phyloP scores from a whole-genome alignment of 2,113 vertebrate species.

The Cyprinodon brontotheroides region DNA sequence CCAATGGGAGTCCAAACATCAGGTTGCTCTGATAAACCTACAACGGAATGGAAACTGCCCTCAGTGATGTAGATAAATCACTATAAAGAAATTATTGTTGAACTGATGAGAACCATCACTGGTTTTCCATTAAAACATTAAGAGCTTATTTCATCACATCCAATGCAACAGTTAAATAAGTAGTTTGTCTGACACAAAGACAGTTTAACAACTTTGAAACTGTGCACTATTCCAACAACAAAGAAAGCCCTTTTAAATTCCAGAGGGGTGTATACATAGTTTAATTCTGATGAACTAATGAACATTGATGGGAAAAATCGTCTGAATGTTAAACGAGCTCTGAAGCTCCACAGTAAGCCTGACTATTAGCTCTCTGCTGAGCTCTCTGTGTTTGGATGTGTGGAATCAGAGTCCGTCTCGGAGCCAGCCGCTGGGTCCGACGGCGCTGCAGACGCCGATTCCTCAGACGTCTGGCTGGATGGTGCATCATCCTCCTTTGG shows the following conservation, averaged over 20 bases:
- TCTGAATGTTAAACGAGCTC: neutral
- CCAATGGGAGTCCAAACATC: neutral
- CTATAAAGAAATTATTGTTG: neutral
- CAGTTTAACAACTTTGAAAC: neutral
- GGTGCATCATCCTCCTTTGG: slow-evolving; percentile 89
- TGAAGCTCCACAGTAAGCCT: neutral
- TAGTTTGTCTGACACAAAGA: neutral
- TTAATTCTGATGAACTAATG: neutral
- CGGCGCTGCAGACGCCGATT: slow-evolving; percentile 1
- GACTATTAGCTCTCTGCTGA: slow-evolving; percentile 65
- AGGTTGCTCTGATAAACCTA: neutral
- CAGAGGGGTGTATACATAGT: neutral
- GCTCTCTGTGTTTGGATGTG: slow-evolving; percentile 45
- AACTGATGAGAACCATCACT: neutral
- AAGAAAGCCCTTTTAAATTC: slow-evolving; percentile 1
- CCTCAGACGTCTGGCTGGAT: slow-evolving; percentile 39
- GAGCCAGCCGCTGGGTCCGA: slow-evolving; percentile 28
- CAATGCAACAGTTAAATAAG: neutral
- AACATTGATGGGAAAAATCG: neutral
- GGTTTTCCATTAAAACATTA: neutral
- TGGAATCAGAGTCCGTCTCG: slow-evolving; percentile 40
- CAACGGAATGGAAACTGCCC: neutral
- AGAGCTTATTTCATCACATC: neutral
- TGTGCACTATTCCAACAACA: neutral
- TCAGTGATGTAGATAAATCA: neutral